Evolutionary conservation across 2,113 vertebrate species (phyloP).

Genomic region (Phodopus roborovskii): DNA sequence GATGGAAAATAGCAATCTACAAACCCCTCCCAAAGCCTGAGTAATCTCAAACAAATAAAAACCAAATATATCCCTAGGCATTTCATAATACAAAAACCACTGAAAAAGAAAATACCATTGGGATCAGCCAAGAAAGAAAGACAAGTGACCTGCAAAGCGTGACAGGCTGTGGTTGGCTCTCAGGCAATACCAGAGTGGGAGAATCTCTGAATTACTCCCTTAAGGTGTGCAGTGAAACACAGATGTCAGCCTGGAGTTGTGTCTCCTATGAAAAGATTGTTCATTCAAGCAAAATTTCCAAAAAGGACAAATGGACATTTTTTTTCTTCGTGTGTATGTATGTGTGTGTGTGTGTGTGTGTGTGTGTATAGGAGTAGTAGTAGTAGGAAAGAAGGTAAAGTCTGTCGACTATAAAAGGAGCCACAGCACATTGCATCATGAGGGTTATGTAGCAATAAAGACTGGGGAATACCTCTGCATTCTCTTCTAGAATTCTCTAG

Average conservation of each 20-base stretch:
- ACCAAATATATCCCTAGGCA: neutral
- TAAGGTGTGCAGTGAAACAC: neutral
- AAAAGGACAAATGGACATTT: neutral
- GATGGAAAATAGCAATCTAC: neutral
- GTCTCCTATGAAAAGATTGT: neutral
- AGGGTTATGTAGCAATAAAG: neutral
- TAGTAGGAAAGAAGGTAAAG: neutral
- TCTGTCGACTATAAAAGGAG: neutral
- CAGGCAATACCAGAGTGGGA: neutral
- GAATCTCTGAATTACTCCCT: neutral
- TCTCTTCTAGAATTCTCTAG: neutral
- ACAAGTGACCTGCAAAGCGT: neutral
- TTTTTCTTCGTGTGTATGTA: no score
- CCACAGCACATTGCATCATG: neutral
- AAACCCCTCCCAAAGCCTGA: neutral
- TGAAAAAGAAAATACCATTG: slow-evolving; percentile 6
- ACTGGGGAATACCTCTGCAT: neutral
- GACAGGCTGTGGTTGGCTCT: neutral
- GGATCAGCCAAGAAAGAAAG: neutral
- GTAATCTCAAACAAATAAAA: neutral
- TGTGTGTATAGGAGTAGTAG: no score
- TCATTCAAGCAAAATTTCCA: neutral
- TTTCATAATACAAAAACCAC: neutral
- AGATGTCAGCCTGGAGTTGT: neutral
- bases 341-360: no score